phyloP scores from a whole-genome alignment of 2,888 invertebrate genomes.

The Plusia festucae region DNA sequence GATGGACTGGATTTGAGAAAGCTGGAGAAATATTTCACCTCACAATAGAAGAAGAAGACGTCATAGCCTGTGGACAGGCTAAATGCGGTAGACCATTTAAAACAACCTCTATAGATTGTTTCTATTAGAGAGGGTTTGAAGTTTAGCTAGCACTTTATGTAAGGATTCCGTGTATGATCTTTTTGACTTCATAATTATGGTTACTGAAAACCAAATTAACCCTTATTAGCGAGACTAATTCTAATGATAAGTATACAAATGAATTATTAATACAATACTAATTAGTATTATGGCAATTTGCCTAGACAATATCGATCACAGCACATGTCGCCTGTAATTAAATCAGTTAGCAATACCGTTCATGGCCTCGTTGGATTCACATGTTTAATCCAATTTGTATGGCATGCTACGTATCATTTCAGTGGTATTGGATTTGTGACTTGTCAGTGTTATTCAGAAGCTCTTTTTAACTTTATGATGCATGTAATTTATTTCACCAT shows the following conservation, averaged over 20 bases:
- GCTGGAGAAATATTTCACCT: too few relatives aligned
- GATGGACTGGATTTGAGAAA: too few relatives aligned
- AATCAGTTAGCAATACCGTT: slow-evolving; percentile 14
- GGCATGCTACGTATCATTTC: slow-evolving; percentile 15
- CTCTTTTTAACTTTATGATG: too few relatives aligned
- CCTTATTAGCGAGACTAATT: neutral
- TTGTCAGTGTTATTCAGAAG: too few relatives aligned
- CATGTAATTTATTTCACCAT: too few relatives aligned
- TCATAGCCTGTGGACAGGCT: too few relatives aligned
- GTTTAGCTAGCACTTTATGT: too few relatives aligned
- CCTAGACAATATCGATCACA: slow-evolving; percentile 18
- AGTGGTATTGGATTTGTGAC: slow-evolving; percentile 22
- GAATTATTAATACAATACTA: neutral
- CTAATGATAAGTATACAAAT: neutral
- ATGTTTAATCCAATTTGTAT: slow-evolving; percentile 30
- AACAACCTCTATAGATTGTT: too few relatives aligned
- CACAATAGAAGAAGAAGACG: too few relatives aligned
- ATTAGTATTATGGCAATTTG: neutral
- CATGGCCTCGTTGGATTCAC: slow-evolving; percentile 10
- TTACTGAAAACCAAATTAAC: neutral
- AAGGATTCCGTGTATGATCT: neutral
- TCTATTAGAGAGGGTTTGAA: too few relatives aligned
- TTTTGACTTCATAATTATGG: too few relatives aligned
- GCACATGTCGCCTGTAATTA: slow-evolving; percentile 17
- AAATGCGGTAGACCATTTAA: too few relatives aligned